A percentile compares a stretch with the other conserved stretches of the same genome.
Evolutionary conservation across 2,113 vertebrate genomes (phyloP).

Genomic region (Antidorcas marsupialis): DNA sequence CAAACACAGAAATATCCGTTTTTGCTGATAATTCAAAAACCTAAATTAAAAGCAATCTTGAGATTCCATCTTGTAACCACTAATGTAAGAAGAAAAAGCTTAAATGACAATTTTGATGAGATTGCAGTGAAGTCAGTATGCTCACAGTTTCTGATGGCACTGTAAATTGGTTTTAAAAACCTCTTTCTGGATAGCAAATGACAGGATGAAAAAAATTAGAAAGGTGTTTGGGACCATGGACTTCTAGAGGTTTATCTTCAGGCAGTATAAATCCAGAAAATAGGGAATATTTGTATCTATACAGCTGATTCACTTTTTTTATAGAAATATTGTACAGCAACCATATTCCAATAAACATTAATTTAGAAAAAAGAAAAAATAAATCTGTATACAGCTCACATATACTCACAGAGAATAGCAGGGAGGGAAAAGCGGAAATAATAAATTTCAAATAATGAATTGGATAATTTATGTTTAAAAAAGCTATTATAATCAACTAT

Average conservation of each 20-base stretch:
- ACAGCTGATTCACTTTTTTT: neutral
- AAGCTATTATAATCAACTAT: neutral
- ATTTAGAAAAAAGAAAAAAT: neutral
- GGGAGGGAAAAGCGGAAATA: neutral
- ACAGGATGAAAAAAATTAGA: neutral
- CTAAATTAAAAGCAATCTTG: conserved; percentile 35
- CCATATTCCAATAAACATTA: neutral
- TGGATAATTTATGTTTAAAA: neutral
- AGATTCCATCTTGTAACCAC: conserved; percentile 30
- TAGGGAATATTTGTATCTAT: neutral
- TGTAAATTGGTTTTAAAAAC: neutral
- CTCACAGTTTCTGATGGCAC: neutral
- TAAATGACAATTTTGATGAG: conserved; percentile 16
- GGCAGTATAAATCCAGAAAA: neutral
- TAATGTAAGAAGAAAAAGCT: neutral
- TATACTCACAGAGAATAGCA: neutral
- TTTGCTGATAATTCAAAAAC: neutral
- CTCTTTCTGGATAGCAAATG: neutral
- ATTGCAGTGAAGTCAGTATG: neutral
- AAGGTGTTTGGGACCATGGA: neutral
- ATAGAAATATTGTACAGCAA: neutral
- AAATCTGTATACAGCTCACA: neutral
- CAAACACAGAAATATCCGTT: neutral
- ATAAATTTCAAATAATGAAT: neutral
- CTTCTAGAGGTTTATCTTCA: neutral